These are phyloP conservation scores for Orchesella flavescens DNA, from an alignment of 2,888 invertebrate species.

Conservation along the genomic window DNA sequence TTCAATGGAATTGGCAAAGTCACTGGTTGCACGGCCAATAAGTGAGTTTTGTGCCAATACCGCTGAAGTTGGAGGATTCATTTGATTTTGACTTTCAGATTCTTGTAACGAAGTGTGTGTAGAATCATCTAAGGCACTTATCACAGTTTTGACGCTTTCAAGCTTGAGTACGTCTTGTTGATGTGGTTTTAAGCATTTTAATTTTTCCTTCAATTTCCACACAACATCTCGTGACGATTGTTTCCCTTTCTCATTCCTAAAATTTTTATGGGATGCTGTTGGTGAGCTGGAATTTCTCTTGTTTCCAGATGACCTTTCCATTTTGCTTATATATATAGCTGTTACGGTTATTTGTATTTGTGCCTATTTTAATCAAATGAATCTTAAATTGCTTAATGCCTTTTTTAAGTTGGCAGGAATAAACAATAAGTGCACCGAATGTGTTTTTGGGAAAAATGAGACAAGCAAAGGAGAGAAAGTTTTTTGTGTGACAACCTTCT, in stretches of 20 bases:
- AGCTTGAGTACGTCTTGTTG: constrained; percentile 56
- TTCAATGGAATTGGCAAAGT: background rate
- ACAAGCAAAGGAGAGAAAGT: too few species aligned
- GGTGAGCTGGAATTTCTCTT: constrained; percentile 18
- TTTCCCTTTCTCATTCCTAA: background rate
- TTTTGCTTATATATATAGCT: too few species aligned
- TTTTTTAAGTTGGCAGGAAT: too few species aligned
- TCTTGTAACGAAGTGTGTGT: background rate
- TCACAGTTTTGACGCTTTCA: constrained; percentile 67
- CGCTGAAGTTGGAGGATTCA: background rate
- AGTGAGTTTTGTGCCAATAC: background rate
- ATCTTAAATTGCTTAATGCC: too few species aligned
- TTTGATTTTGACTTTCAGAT: background rate
- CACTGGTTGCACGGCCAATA: background rate
- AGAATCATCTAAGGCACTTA: constrained; percentile 67
- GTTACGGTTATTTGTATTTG: too few species aligned
- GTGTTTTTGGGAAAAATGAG: too few species aligned
- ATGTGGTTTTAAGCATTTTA: constrained; percentile 61
- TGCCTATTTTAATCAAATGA: too few species aligned
- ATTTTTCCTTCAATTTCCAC: constrained; percentile 61
- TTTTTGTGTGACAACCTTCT: too few species aligned
- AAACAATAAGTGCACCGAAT: too few species aligned
- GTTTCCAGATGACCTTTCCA: constrained; percentile 3
- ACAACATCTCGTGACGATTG: constrained; percentile 51
- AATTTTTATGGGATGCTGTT: background rate